A percentile compares a stretch with the other conserved stretches of the same genome.
Conservation (phyloP, 53 echinoderm and acorn worm species). For the Paracentrotus lividus region DNA sequence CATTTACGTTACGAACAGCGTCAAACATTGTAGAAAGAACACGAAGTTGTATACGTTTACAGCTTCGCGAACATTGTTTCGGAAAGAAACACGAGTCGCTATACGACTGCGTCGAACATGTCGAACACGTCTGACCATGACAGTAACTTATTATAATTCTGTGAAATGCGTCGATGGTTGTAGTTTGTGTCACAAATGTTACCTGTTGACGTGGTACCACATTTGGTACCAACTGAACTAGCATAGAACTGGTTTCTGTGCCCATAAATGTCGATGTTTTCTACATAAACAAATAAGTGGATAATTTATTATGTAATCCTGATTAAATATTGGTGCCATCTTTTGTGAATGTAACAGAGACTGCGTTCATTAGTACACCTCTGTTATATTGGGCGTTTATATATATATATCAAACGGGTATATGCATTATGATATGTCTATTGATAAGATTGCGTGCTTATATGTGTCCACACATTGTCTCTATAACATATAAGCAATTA, state of each 20-base stretch:
- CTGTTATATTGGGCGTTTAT: neutral
- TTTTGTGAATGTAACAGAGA: neutral
- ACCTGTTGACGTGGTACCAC: conserved; percentile 3
- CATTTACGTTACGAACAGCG: neutral
- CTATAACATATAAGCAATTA: no score
- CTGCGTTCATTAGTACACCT: neutral
- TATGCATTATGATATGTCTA: conserved; percentile 20
- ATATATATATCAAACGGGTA: conserved; percentile 56
- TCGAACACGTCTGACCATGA: no score
- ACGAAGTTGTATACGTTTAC: no score
- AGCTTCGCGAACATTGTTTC: no score
- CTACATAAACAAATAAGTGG: neutral
- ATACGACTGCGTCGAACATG: no score
- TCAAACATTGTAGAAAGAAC: no score
- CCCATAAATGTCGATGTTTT: neutral
- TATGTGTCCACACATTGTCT: neutral
- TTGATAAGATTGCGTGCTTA: neutral
- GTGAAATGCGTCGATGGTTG: no score
- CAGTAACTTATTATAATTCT: no score
- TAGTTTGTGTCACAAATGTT: neutral
- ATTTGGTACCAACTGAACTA: conserved; percentile 16
- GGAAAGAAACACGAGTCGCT: no score
- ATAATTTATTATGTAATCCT: no score
- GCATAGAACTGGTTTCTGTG: neutral
- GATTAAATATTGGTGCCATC: conserved; percentile 6